phyloP scores from a whole-genome alignment of 1,140 invertebrate species.

The Rhopalosiphum padi region DNA sequence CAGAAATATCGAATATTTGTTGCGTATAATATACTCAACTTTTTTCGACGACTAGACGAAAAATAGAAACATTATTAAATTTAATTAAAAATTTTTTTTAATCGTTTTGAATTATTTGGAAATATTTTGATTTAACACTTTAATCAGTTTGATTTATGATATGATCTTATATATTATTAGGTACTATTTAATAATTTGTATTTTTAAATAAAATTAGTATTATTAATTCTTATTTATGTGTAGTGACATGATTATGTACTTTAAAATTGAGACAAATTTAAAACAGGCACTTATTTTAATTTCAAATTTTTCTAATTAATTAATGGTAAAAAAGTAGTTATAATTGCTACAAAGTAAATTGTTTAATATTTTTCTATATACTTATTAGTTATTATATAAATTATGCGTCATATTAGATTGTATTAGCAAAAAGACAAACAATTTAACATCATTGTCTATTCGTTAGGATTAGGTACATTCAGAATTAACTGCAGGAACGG shows the following conservation, averaged over 20 bases:
- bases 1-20: background rate
- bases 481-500: background rate
- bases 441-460: background rate
- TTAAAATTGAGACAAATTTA: conserved; percentile 5
- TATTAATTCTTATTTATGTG: background rate
- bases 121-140: background rate
- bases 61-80: background rate
- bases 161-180: background rate
- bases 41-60: background rate
- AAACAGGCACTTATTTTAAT: background rate
- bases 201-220: background rate
- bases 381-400: background rate
- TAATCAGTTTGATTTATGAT: background rate
- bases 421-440: background rate
- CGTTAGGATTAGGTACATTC: background rate
- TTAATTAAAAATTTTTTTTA: background rate
- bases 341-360: background rate
- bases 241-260: background rate
- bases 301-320: background rate
- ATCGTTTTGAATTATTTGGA: background rate
- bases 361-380: background rate
- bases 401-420: background rate
- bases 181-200: background rate
- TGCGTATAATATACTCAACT: background rate
- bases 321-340: background rate